Evolutionary conservation across 1,140 invertebrate genomes (phyloP).

Genomic region (Sminthurides bifidus): DNA sequence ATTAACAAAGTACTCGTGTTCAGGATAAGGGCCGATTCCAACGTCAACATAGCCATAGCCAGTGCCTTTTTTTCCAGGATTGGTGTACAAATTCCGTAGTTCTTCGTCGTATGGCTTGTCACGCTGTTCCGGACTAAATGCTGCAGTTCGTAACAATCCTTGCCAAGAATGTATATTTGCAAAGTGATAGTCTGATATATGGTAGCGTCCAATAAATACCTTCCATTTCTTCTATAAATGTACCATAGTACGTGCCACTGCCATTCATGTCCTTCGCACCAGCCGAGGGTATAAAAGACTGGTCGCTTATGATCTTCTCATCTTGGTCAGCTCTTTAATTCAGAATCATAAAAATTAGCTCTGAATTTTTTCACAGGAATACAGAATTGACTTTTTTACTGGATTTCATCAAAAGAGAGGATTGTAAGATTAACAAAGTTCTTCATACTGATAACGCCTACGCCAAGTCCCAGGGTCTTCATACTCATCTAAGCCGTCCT

Average conservation of each 20-base stretch:
- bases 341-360: neutral
- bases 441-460: constrained; percentile 11
- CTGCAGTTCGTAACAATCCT: constrained; percentile 2
- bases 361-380: neutral
- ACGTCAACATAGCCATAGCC: constrained; percentile 28
- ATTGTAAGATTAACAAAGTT: too few species aligned
- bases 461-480: constrained; percentile 25
- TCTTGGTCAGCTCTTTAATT: constrained; percentile 9
- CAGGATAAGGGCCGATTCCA: constrained; percentile 23
- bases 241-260: constrained; percentile 28
- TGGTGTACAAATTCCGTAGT: constrained; percentile 21
- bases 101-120: constrained; percentile 5
- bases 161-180: neutral
- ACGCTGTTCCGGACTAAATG: constrained; percentile 7
- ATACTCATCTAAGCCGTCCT: constrained; percentile 24
- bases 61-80: constrained; percentile 28
- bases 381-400: neutral
- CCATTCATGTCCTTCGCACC: constrained; percentile 24
- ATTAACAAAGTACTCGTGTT: constrained; percentile 10
- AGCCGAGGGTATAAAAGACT: constrained; percentile 14
- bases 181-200: neutral
- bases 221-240: constrained; percentile 24
- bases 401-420: too few species aligned
- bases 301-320: constrained; percentile 9
- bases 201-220: neutral